Evolutionary conservation across 2,113 vertebrate species (phyloP).

Genomic region (Myanophis thanlyinensis): DNA sequence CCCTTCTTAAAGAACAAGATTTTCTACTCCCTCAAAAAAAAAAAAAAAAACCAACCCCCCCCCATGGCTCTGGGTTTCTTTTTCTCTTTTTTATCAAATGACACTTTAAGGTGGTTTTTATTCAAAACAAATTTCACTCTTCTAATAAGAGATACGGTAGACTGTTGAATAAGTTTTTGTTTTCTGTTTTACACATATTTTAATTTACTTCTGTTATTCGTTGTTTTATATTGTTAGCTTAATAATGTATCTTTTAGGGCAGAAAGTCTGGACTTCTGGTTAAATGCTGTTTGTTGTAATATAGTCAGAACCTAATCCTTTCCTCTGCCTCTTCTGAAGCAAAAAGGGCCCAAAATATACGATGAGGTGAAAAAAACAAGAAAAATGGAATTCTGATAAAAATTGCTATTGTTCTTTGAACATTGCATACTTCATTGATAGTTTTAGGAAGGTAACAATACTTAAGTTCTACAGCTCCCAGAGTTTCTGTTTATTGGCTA

Average conservation of each 20-base stretch:
- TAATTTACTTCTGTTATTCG: background rate
- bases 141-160: background rate
- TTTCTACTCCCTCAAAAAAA: background rate
- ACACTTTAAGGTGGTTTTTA: background rate
- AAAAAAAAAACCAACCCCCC: too few species aligned
- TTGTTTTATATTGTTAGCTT: background rate
- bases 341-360: background rate
- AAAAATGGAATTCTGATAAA: background rate
- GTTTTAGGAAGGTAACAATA: background rate
- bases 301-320: background rate
- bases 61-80: too few species aligned
- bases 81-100: background rate
- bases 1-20: background rate
- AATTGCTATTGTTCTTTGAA: background rate
- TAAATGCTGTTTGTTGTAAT: background rate
- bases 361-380: background rate
- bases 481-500: background rate
- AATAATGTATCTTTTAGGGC: background rate
- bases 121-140: background rate
- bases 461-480: background rate
- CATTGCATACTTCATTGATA: background rate
- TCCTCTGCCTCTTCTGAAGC: background rate
- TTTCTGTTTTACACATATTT: background rate
- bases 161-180: background rate
- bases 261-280: background rate